Evolutionary conservation across 2,888 invertebrate genomes (phyloP), one percentile per base, ranked within the genome.

Genomic region (Leuctra nigra): DNA sequence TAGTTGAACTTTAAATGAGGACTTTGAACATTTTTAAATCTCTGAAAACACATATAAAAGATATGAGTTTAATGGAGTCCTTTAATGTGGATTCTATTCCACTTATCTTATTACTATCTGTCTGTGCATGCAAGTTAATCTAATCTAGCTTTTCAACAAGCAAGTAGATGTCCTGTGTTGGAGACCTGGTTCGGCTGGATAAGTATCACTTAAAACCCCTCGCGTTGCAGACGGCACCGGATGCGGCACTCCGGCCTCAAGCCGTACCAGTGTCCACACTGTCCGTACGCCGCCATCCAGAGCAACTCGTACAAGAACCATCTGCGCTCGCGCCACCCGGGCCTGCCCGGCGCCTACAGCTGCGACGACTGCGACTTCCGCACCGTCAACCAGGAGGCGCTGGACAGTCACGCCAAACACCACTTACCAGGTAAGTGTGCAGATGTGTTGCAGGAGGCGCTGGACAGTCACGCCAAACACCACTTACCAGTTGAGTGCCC

Each of bases 261-360:
- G 66, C 78, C 78, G 2, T 80, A 86, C 66, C 80, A 81, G 59
- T 87, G 87, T 67, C 78, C 79, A 3, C 77, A 81, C 64, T 87
- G 87, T 66, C 71, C 78, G 7, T 87, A 86, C 67, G 75, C 79
- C 1, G 80, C 83, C 36, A 87, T 87, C 62, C 84, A 86, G 69
- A 81, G 84, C 47, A 78, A 77, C 61, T 79, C 84, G 6, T 80
- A 82, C 60, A 87, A 87, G 69, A 73, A 73, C 62, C 82, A 82
- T 67, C 69, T 82, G 59, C 73, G 72, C 39, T 72, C 72, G 23
- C 77, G 78, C 62, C 81, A 82, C 70, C 77, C 78, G 7, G 63
- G 72, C 2, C 68, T 72, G 58, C 70, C 70, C 18, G 77, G 77
- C 18, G 68, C 77, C 14, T 80, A 74, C 65, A 68, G 71, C 14